Percentiles rank a stretch among this genome's conserved stretches.
These are phyloP conservation scores for Enteromius fasciolatus DNA, from an alignment of 2,797 vertebrate species.

Conservation along the genomic window DNA sequence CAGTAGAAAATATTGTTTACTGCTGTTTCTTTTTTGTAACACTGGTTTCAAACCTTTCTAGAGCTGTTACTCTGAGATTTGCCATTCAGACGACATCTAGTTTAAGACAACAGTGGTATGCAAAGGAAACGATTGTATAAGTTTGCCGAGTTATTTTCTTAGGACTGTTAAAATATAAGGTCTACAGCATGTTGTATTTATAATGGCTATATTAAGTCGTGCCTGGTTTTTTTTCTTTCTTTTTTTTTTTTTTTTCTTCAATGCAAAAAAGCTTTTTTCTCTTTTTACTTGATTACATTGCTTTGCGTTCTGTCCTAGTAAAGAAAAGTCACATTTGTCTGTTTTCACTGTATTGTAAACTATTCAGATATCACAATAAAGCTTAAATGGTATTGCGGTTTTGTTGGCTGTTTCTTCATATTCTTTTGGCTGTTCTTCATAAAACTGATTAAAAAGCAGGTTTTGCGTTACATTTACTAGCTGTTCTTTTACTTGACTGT, in stretches of 20 bases:
- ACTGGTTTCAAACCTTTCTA: constrained; percentile 72
- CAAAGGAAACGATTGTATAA: constrained; percentile 71
- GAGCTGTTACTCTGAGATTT: constrained; percentile 63
- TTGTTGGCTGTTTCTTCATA: constrained; percentile 15
- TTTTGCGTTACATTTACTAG: background rate
- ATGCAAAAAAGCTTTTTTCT: constrained; percentile 70
- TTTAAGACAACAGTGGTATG: constrained; percentile 64
- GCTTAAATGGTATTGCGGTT: constrained; percentile 81
- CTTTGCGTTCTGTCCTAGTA: constrained; percentile 90
- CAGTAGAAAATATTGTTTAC: constrained; percentile 72
- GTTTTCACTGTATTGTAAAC: constrained; percentile 94
- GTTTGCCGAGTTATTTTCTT: constrained; percentile 68
- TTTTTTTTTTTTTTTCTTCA: constrained; percentile 65
- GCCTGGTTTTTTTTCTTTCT: constrained; percentile 80
- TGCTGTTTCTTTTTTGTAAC: constrained; percentile 68
- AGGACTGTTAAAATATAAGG: constrained; percentile 79
- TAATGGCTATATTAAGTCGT: constrained; percentile 79
- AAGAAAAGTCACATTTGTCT: constrained; percentile 84
- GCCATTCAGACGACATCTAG: constrained; percentile 59
- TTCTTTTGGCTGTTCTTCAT: background rate
- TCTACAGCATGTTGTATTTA: constrained; percentile 85
- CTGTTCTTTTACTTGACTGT: background rate
- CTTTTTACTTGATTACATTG: constrained; percentile 86
- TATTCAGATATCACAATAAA: constrained; percentile 94
- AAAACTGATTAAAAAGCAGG: background rate